Conservation (phyloP, 1,140 invertebrate genomes). For the Calosoma granatense region DNA sequence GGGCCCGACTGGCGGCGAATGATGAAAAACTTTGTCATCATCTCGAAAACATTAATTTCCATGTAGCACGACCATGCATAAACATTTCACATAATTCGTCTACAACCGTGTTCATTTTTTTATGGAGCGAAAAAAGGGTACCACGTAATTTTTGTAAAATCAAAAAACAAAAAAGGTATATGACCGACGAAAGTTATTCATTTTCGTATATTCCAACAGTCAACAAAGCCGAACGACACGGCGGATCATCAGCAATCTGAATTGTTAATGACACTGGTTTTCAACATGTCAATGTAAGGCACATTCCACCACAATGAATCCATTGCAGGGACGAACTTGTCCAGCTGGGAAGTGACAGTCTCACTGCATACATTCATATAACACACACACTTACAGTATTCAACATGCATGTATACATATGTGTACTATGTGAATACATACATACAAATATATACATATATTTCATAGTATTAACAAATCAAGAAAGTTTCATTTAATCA, state of each 20-base stretch:
- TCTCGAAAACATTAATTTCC: slow-evolving; percentile 1
- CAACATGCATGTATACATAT: no score
- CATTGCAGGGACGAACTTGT: neutral
- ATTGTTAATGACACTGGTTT: slow-evolving; percentile 14
- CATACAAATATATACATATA: no score
- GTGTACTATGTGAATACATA: no score
- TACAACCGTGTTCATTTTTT: neutral
- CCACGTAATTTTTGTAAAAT: slow-evolving; percentile 6
- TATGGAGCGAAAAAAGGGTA: neutral
- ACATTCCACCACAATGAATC: neutral
- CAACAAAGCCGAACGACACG: neutral
- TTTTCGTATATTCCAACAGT: neutral
- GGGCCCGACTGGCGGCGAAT: neutral
- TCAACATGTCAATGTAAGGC: neutral
- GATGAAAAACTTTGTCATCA: slow-evolving; percentile 1
- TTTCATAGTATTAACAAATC: no score
- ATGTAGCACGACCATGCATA: neutral
- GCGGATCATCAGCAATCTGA: slow-evolving; percentile 16
- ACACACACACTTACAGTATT: no score
- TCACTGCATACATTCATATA: no score
- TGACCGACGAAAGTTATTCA: slow-evolving; percentile 10
- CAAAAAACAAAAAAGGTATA: slow-evolving; percentile 2
- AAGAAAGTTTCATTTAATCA: no score
- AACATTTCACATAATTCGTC: slow-evolving; percentile 1
- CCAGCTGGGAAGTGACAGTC: no score